Conservation (phyloP, 2,113 vertebrate genomes). For the Rhodinocichla rosea region DNA sequence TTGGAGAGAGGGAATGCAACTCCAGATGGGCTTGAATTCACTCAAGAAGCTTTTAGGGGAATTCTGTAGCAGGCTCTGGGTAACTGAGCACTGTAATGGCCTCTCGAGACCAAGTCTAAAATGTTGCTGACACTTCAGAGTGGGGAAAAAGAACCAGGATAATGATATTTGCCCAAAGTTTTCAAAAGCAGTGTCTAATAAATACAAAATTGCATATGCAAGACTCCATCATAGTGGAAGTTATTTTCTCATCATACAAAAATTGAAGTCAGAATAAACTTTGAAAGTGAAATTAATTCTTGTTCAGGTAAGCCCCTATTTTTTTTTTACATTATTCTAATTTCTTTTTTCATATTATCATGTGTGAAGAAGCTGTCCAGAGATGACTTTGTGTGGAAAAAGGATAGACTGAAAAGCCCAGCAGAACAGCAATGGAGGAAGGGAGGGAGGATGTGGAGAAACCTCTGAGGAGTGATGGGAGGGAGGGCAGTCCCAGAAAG, state of each 20-base stretch:
- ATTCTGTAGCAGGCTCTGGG: not conserved
- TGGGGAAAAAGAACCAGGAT: not conserved
- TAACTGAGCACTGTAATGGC: not conserved
- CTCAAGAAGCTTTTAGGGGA: not conserved
- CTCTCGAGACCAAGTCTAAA: not conserved
- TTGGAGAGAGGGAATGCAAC: not conserved
- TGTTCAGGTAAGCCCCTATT: not conserved
- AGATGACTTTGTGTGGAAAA: not conserved
- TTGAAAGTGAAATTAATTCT: not conserved
- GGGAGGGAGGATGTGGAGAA: not conserved
- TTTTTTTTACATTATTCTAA: not conserved
- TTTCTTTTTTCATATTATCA: not conserved
- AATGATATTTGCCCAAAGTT: not conserved
- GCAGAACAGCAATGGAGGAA: not conserved
- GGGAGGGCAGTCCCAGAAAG: not conserved
- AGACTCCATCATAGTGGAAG: not conserved
- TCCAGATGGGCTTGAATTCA: not conserved
- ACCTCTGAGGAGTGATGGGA: not conserved
- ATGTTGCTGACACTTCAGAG: not conserved
- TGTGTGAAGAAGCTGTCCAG: not conserved
- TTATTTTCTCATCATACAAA: not conserved
- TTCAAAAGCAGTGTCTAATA: not conserved
- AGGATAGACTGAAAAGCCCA: not conserved
- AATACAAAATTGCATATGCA: not conserved
- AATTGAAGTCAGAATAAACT: not conserved